A percentile compares a stretch with the other conserved stretches of the same genome.
Conservation (phyloP, 2,113 vertebrate species). For the Menura novaehollandiae region DNA sequence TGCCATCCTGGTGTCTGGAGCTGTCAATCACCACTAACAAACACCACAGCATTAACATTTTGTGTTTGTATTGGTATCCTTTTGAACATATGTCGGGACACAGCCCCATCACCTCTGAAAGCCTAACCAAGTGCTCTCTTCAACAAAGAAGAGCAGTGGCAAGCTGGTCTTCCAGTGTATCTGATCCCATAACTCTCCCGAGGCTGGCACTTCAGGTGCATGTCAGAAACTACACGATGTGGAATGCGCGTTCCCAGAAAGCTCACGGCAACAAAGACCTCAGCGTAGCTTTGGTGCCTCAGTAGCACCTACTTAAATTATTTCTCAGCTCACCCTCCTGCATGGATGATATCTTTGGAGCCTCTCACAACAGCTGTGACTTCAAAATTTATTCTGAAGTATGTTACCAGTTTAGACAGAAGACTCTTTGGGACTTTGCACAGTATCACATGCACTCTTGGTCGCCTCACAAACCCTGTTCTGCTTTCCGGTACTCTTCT, state of each 20-base stretch:
- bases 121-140: not conserved
- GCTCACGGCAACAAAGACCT: accelerated
- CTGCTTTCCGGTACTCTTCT: not conserved
- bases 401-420: slow-evolving; percentile 2
- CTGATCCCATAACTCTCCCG: accelerated
- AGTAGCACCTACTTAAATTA: not conserved
- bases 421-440: not conserved
- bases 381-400: not conserved
- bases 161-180: not conserved
- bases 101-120: not conserved
- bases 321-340: not conserved
- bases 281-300: accelerated
- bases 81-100: not conserved
- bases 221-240: accelerated
- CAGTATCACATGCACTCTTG: not conserved
- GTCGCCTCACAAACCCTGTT: not conserved
- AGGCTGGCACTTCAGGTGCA: not conserved
- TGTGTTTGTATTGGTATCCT: not conserved
- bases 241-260: accelerated
- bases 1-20: not conserved
- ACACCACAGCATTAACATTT: not conserved
- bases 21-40: not conserved
- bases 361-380: not conserved
- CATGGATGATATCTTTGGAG: not conserved
- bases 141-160: not conserved